Conservation (phyloP, 1,140 invertebrate genomes). For the Helicorthomorpha holstii region DNA sequence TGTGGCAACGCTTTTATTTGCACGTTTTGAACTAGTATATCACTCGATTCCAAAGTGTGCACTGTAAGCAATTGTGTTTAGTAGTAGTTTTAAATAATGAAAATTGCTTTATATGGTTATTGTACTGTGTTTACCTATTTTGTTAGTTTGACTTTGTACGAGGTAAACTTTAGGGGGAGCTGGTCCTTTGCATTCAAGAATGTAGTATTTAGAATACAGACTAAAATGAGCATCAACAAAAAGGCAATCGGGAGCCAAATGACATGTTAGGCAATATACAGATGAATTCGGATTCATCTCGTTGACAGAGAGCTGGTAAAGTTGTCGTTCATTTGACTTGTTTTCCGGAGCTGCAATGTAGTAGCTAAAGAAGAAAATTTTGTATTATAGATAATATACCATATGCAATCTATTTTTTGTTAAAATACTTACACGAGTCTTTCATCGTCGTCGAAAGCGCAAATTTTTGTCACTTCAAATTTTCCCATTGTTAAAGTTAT, state of each 20-base stretch:
- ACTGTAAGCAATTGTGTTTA: too few species aligned
- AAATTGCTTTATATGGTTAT: too few species aligned
- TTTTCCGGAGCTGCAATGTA: slow-evolving; percentile 64
- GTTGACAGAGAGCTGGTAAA: slow-evolving; percentile 47
- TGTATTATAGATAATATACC: too few species aligned
- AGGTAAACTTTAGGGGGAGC: slow-evolving; percentile 33
- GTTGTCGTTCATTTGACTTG: slow-evolving; percentile 61
- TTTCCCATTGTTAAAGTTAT: too few species aligned
- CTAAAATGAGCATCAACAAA: slow-evolving; percentile 3
- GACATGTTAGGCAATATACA: slow-evolving; percentile 48
- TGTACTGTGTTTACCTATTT: neutral
- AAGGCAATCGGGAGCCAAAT: slow-evolving; percentile 1
- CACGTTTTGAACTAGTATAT: slow-evolving; percentile 45
- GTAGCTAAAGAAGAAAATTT: slow-evolving; percentile 61
- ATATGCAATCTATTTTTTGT: too few species aligned
- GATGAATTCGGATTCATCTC: neutral
- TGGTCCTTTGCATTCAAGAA: slow-evolving; percentile 51
- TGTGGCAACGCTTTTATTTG: slow-evolving; percentile 59
- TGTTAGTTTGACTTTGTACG: slow-evolving; percentile 2
- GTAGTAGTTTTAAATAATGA: too few species aligned
- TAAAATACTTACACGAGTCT: too few species aligned
- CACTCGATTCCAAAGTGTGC: too few species aligned
- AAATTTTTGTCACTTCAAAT: too few species aligned
- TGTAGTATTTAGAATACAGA: slow-evolving; percentile 25
- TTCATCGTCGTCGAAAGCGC: too few species aligned